Conservation (phyloP, 1,140 invertebrate genomes). For the Zaprionus camerounensis region DNA sequence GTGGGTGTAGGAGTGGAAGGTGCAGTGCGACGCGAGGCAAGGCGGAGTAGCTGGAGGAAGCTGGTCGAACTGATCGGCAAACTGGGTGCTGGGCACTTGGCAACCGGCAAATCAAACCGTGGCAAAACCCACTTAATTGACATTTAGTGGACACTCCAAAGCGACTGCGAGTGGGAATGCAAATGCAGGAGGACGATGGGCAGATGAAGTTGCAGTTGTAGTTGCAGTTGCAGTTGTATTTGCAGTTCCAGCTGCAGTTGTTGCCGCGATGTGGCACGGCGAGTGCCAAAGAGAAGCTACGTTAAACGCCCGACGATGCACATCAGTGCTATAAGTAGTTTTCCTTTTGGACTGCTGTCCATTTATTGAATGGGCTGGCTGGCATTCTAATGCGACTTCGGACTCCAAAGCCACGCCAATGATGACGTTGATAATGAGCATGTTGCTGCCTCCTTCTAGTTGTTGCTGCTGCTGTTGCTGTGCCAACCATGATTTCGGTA, state of each 20-base stretch:
- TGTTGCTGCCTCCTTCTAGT: conserved; percentile 49
- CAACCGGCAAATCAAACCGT: conserved; percentile 72
- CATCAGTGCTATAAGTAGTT: conserved; percentile 73
- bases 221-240: background rate
- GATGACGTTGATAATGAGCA: conserved; percentile 81
- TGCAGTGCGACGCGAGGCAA: background rate
- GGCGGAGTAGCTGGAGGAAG: conserved; percentile 11
- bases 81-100: conserved; percentile 57
- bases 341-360: conserved; percentile 64
- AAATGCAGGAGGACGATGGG: conserved; percentile 44
- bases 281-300: conserved; percentile 52
- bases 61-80: conserved; percentile 31
- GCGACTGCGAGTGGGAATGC: conserved; percentile 40
- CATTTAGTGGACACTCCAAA: conserved; percentile 82
- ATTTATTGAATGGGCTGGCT: conserved; percentile 53
- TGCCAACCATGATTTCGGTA: conserved; percentile 67
- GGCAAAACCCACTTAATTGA: conserved; percentile 80
- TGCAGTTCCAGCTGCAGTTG: conserved; percentile 4
- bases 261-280: conserved; percentile 14
- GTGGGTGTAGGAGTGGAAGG: conserved; percentile 26
- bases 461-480: conserved; percentile 21
- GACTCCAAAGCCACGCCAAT: conserved; percentile 44
- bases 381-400: conserved; percentile 68
- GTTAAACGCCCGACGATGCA: conserved; percentile 65
- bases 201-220: conserved; percentile 11